phyloP scores from a whole-genome alignment of 2,113 vertebrate genomes.

The Gallinago paraguaiae region DNA sequence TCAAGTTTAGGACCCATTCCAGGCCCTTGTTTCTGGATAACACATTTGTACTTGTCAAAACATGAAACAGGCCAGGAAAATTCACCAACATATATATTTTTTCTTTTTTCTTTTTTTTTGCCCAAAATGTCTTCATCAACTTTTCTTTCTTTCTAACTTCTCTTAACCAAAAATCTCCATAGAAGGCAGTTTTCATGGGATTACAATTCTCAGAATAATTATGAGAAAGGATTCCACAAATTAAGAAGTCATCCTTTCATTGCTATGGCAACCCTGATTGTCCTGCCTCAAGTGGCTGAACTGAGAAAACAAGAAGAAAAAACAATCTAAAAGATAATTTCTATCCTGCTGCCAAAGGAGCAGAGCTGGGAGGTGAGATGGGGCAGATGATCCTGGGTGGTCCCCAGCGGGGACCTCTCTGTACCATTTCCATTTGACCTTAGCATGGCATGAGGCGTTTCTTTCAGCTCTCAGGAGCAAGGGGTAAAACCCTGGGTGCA shows the following conservation, averaged over 20 bases:
- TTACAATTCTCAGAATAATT: neutral
- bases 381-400: rapidly evolving
- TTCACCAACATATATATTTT: neutral
- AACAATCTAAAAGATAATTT: neutral
- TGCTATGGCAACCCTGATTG: constrained; percentile 19
- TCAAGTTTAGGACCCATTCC: neutral
- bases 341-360: neutral
- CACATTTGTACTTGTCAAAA: neutral
- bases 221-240: constrained; percentile 21
- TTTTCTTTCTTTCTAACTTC: neutral
- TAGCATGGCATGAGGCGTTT: neutral
- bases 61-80: neutral
- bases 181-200: neutral
- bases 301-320: neutral
- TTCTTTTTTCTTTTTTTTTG: neutral
- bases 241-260: constrained; percentile 33
- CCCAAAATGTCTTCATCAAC: neutral
- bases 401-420: neutral
- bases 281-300: constrained; percentile 14
- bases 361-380: neutral
- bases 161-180: neutral
- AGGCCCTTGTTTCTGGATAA: neutral
- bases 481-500: neutral
- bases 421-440: neutral
- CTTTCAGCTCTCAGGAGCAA: neutral